phyloP scores from a whole-genome alignment of 1,140 invertebrate species.

The Sarcophaga peregrina region DNA sequence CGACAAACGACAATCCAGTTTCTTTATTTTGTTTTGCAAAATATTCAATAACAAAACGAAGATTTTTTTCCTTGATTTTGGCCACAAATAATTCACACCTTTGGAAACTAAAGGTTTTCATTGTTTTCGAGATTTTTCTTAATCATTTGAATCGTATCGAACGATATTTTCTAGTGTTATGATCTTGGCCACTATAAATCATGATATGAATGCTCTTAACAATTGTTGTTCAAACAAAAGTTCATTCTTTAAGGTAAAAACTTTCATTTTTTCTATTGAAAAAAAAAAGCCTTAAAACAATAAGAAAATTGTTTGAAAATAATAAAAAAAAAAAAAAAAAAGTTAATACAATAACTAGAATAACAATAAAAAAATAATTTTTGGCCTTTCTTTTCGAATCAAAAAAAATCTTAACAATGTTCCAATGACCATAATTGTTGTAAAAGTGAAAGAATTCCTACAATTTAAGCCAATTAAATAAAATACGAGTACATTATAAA shows the following conservation, averaged over 20 bases:
- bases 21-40: not conserved
- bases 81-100: slow-evolving; percentile 8
- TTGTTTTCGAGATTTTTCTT: not conserved
- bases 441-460: too few relatives aligned
- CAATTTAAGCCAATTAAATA: too few relatives aligned
- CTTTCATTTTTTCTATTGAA: slow-evolving; percentile 2
- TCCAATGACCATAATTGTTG: too few relatives aligned
- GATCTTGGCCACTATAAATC: slow-evolving; percentile 38
- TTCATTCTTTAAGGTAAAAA: not conserved
- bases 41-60: too few relatives aligned
- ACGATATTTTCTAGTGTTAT: slow-evolving; percentile 42
- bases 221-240: not conserved
- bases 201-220: slow-evolving; percentile 17
- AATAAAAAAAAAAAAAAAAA: too few relatives aligned
- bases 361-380: too few relatives aligned
- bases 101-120: not conserved
- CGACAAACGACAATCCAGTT: not conserved
- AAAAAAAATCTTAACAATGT: too few relatives aligned
- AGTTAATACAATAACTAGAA: too few relatives aligned
- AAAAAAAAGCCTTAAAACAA: not conserved
- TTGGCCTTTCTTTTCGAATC: too few relatives aligned
- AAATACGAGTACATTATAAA: too few relatives aligned
- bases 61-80: not conserved
- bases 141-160: slow-evolving; percentile 2
- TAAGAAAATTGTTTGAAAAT: not conserved